These are phyloP conservation scores for Sylvilagus floridanus DNA, from an alignment of 2,797 vertebrate genomes.

Conservation along the genomic window DNA sequence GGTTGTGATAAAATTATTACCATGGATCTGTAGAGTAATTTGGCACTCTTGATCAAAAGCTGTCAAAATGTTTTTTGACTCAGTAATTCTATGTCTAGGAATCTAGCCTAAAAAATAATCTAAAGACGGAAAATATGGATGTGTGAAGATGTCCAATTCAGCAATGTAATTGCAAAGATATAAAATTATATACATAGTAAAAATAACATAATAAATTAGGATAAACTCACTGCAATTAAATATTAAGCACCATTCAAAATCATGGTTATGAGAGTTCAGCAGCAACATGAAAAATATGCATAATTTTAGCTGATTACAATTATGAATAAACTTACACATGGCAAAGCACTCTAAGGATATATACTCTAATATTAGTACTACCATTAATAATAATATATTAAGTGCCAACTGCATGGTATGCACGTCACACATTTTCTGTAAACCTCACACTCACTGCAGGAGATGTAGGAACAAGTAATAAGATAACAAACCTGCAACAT, in stretches of 20 bases:
- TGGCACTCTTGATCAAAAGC: constrained; percentile 56
- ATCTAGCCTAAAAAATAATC: constrained; percentile 68
- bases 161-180: constrained; percentile 27
- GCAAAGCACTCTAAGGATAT: constrained; percentile 21
- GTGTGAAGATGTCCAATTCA: constrained; percentile 54
- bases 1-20: constrained; percentile 44
- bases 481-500: background rate
- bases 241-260: constrained; percentile 51
- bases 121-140: constrained; percentile 47
- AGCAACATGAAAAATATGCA: constrained; percentile 20
- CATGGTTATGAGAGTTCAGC: background rate
- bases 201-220: background rate
- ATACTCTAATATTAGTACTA: background rate
- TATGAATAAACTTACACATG: constrained; percentile 3
- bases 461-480: background rate
- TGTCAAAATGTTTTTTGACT: constrained; percentile 64
- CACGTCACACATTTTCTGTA: background rate
- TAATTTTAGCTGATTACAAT: constrained; percentile 23
- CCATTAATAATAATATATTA: background rate
- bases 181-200: constrained; percentile 35
- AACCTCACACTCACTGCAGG: background rate
- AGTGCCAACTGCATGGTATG: background rate
- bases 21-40: constrained; percentile 60
- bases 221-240: constrained; percentile 39
- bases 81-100: constrained; percentile 71